A percentile compares a stretch with the other conserved stretches of the same genome.
Evolutionary conservation across 2,888 invertebrate species (phyloP).

Genomic region (Xestia sexstrigata): DNA sequence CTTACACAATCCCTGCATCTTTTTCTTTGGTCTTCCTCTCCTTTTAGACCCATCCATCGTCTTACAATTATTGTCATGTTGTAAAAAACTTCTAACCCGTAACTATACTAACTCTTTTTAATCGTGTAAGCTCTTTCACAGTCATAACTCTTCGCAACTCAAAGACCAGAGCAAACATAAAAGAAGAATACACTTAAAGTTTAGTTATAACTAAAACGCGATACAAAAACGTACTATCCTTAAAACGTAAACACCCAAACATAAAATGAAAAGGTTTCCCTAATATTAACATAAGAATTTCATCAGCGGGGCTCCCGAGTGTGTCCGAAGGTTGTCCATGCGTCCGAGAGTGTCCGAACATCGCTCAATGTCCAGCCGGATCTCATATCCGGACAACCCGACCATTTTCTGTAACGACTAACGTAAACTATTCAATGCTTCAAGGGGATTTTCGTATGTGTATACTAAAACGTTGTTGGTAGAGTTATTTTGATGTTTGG

Average conservation of each 20-base stretch:
- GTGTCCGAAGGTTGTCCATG: conserved; percentile 53
- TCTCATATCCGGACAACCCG: conserved; percentile 72
- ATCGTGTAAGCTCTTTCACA: no score
- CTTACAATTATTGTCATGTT: neutral
- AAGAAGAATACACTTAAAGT: neutral
- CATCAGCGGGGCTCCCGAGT: conserved; percentile 60
- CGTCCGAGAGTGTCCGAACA: conserved; percentile 59
- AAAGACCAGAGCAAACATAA: neutral
- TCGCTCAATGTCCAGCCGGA: conserved; percentile 71
- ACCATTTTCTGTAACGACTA: conserved; percentile 64
- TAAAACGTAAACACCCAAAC: conserved; percentile 38
- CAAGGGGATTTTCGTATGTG: conserved; percentile 34
- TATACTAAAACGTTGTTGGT: conserved; percentile 6
- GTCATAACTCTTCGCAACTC: neutral
- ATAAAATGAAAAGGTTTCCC: conserved; percentile 64
- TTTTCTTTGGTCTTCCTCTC: neutral
- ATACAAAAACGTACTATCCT: conserved; percentile 30
- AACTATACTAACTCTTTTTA: neutral
- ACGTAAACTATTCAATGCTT: conserved; percentile 67
- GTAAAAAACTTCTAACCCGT: neutral
- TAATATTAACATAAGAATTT: conserved; percentile 72
- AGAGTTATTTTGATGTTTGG: conserved; percentile 3
- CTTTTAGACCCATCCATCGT: neutral
- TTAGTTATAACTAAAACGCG: conserved; percentile 33
- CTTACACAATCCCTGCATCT: neutral